Conservation (phyloP, 2,888 invertebrate species). For the Polydrusus cervinus region DNA sequence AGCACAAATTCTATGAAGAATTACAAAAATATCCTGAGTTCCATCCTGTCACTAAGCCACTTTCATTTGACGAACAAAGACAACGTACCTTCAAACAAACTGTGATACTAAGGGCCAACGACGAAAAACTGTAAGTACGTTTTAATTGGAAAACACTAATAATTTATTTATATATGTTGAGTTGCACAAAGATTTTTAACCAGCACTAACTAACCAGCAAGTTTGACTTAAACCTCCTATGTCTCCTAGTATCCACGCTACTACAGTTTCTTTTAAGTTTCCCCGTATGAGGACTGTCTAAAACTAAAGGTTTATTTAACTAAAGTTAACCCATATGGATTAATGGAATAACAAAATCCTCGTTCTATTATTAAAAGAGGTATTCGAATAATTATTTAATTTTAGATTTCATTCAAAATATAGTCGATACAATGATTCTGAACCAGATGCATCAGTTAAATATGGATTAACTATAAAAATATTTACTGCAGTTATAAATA, state of each 20-base stretch:
- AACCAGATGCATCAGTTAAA: conserved; percentile 33
- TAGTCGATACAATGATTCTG: conserved; percentile 14
- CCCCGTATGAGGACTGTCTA: too few species aligned
- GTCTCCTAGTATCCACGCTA: too few species aligned
- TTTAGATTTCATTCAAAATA: conserved; percentile 35
- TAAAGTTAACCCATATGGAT: too few species aligned
- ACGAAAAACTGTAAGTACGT: conserved; percentile 32
- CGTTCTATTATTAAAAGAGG: too few species aligned
- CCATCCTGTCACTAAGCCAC: conserved; percentile 45
- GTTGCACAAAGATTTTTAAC: too few species aligned
- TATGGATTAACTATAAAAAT: conserved; percentile 37
- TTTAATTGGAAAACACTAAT: background rate
- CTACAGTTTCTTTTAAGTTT: too few species aligned
- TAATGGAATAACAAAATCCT: too few species aligned
- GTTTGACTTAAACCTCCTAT: too few species aligned
- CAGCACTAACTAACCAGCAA: too few species aligned
- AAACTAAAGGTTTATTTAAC: too few species aligned
- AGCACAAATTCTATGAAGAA: conserved; percentile 63
- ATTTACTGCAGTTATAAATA: conserved; percentile 35
- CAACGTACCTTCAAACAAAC: conserved; percentile 75
- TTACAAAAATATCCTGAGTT: conserved; percentile 61
- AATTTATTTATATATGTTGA: too few species aligned
- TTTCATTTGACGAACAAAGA: conserved; percentile 69
- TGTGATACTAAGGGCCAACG: conserved; percentile 51
- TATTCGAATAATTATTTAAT: background rate